Percentiles rank a stretch among this genome's conserved stretches.
Conservation (phyloP, 2,888 invertebrate genomes). For the Drosophila austrosaltans region DNA sequence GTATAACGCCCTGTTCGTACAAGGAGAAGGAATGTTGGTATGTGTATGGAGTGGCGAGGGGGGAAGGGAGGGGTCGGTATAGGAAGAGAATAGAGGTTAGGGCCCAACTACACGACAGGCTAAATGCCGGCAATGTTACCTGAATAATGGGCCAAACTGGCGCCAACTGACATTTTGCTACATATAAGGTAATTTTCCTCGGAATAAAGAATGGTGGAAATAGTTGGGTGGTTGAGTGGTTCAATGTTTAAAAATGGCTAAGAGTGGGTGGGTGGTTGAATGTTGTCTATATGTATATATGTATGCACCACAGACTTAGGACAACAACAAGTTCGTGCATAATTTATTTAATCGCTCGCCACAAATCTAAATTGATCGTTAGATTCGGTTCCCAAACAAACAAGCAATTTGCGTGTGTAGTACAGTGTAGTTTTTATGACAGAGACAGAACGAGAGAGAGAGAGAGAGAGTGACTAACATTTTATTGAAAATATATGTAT, state of each 20-base stretch:
- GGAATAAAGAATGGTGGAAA: slow-evolving; percentile 36
- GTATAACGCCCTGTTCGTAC: slow-evolving; percentile 36
- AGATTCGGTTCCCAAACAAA: slow-evolving; percentile 48
- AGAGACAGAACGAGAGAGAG: too few species aligned
- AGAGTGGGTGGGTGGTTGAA: slow-evolving; percentile 19
- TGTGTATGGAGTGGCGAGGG: slow-evolving; percentile 11
- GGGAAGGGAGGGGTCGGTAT: not conserved
- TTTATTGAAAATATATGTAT: slow-evolving; percentile 1
- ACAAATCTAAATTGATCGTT: slow-evolving; percentile 81
- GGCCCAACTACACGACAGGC: slow-evolving; percentile 38
- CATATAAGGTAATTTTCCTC: slow-evolving; percentile 56
- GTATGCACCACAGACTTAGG: slow-evolving; percentile 20
- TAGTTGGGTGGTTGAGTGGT: slow-evolving; percentile 16
- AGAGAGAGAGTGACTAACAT: not conserved
- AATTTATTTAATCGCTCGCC: slow-evolving; percentile 81
- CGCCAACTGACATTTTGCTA: slow-evolving; percentile 42
- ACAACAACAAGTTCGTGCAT: slow-evolving; percentile 56
- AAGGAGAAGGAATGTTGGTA: slow-evolving; percentile 36
- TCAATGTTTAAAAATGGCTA: slow-evolving; percentile 12
- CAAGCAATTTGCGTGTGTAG: slow-evolving; percentile 41
- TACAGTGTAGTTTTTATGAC: slow-evolving; percentile 53
- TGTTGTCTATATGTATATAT: not conserved
- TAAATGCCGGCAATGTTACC: slow-evolving; percentile 48
- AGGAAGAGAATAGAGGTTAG: slow-evolving; percentile 13
- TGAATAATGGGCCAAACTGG: slow-evolving; percentile 52